Evolutionary conservation across 2,113 vertebrate genomes (phyloP).

Genomic region (Apodemus sylvaticus): DNA sequence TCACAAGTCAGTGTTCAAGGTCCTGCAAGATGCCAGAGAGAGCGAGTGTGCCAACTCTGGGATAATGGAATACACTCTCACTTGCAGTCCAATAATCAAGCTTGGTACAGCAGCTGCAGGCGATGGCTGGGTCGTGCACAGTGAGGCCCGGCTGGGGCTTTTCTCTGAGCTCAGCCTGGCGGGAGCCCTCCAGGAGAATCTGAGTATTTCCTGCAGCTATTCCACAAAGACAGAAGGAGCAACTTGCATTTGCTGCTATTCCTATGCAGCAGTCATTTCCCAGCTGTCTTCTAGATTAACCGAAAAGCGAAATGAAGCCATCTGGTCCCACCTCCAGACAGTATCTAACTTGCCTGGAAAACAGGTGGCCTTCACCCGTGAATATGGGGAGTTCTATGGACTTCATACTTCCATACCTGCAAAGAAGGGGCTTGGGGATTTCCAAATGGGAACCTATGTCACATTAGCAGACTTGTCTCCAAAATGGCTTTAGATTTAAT

Average conservation of each 20-base stretch:
- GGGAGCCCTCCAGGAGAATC: neutral
- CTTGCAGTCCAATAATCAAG: neutral
- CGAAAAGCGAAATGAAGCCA: neutral
- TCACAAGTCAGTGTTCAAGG: neutral
- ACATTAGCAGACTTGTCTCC: neutral
- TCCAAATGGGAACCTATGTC: neutral
- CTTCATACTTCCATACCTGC: neutral
- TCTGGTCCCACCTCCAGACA: neutral
- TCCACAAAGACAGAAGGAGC: neutral
- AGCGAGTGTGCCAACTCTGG: neutral
- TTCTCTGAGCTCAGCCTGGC: neutral
- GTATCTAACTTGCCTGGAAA: neutral
- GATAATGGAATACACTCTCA: slow-evolving; percentile 30
- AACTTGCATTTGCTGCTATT: neutral
- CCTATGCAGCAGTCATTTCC: neutral
- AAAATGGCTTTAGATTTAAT: slow-evolving; percentile 22
- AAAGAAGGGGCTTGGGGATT: rapidly evolving
- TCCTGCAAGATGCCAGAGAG: neutral
- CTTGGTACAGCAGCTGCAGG: neutral
- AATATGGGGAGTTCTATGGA: neutral
- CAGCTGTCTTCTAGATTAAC: slow-evolving; percentile 28
- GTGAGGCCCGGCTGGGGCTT: neutral
- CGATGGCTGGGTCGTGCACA: neutral
- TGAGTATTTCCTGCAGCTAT: slow-evolving; percentile 14
- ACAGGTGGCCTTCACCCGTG: neutral